These are phyloP conservation scores for Leptura quadrifasciata DNA, from an alignment of 2,888 invertebrate species.

Conservation along the genomic window DNA sequence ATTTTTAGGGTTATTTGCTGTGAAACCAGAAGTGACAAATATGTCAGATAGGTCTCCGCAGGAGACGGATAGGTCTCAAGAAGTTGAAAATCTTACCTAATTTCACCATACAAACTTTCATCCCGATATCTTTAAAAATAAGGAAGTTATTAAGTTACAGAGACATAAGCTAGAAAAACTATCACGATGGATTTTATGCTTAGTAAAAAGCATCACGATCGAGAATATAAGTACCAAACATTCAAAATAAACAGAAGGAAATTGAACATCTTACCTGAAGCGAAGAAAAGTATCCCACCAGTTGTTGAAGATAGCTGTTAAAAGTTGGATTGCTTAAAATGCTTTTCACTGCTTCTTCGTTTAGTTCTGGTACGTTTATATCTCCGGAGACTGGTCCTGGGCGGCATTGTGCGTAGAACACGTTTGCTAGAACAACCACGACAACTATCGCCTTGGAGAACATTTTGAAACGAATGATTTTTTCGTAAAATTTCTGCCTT, in stretches of 20 bases:
- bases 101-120: too few relatives aligned
- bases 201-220: too few relatives aligned
- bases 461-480: constrained; percentile 26
- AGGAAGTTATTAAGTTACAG: too few relatives aligned
- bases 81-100: too few relatives aligned
- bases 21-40: too few relatives aligned
- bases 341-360: neutral
- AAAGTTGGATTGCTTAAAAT: neutral
- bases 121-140: too few relatives aligned
- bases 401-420: constrained; percentile 1
- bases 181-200: too few relatives aligned
- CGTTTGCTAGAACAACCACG: neutral
- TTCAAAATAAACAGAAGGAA: neutral
- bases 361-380: neutral
- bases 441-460: constrained; percentile 8
- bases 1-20: too few relatives aligned
- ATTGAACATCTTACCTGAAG: neutral
- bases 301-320: neutral
- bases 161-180: too few relatives aligned
- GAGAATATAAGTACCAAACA: neutral
- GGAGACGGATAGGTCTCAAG: too few relatives aligned
- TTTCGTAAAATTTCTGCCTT: neutral
- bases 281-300: neutral
- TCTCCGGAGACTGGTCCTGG: neutral
- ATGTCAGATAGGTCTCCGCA: too few relatives aligned